Base-by-base conservation (phyloP, 1,140 invertebrate genomes). In the Propsilocerus akamusi region DNA sequence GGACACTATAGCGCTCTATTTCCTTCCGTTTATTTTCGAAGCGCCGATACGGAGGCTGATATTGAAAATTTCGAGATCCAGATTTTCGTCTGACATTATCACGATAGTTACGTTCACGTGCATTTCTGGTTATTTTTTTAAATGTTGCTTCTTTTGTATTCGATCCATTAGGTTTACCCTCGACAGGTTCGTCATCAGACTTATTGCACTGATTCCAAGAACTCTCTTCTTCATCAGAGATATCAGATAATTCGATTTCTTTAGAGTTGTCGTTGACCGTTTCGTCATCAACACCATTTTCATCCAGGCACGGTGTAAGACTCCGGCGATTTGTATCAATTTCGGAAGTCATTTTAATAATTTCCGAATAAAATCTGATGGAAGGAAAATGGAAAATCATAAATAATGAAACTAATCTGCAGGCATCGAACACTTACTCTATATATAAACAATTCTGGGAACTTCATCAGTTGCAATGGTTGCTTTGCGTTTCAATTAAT, bases 101-200 rank as follows among this genome's bases (percentile, higher is more conserved):
- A 1, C 87, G 70, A 58, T 90, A 92, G 57, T 85, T 87, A 49
- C 86, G 67, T 53, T 85, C 84, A 59, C 86, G 87, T 5, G 76
- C 80, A 54, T 67, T 80, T 58, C 83, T 87, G 8, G 81, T 82
- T 1, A 85, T 66, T 61, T 88, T 87, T 56, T 88, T 90, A 68
- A 89, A 92, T 0, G 75, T 65, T 24, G 77, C 63, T 47, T 67
- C 59, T 55, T 59, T 68, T 11, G 52, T 53, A 56, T 66, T 64
- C 49, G 65, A 64, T 46, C 59, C 59, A 51, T 60, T n/a, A n/a
- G n/a, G n/a, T n/a, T n/a, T 59, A 48, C 48, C 54, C 53, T 59
- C 53, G 25, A 62, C 64, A 28, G 47, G 54, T 57, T 66, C 68
- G 20, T 55, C 54, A 34, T 53, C 34, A 17, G 12, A 14, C 20